Conservation (phyloP, 2,888 invertebrate genomes). For the Nineta flava region DNA sequence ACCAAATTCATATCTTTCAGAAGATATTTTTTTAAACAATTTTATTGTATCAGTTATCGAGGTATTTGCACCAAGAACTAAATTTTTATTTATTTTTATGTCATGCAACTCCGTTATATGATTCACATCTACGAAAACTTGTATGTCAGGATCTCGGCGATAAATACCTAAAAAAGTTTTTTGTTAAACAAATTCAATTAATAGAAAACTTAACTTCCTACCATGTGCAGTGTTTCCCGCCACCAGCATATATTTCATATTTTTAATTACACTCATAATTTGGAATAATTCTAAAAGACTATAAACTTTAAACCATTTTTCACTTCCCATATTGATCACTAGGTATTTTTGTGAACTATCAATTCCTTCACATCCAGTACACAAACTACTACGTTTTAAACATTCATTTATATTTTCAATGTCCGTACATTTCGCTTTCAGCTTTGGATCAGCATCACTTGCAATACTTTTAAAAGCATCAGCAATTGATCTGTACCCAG, state of each 20-base stretch:
- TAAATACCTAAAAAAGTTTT: constrained; percentile 26
- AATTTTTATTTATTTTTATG: constrained; percentile 25
- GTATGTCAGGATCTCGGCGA: constrained; percentile 27
- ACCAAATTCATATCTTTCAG: constrained; percentile 32
- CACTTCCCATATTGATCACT: constrained; percentile 22
- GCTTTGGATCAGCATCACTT: constrained; percentile 28
- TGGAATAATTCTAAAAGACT: constrained; percentile 37
- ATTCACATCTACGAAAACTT: constrained; percentile 46
- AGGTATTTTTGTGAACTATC: constrained; percentile 15
- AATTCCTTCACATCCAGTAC: background rate
- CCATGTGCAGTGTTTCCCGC: constrained; percentile 66
- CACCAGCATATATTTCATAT: constrained; percentile 39
- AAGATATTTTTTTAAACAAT: constrained; percentile 27
- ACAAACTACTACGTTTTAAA: background rate
- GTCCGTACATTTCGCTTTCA: constrained; percentile 21
- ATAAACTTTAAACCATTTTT: constrained; percentile 40
- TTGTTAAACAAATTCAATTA: background rate
- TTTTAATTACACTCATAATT: constrained; percentile 31
- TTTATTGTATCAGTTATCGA: constrained; percentile 38
- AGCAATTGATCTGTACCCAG: constrained; percentile 45
- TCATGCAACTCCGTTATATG: constrained; percentile 37
- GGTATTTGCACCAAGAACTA: constrained; percentile 42
- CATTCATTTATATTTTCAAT: constrained; percentile 26
- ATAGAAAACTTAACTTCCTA: constrained; percentile 18
- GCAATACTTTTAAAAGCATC: constrained; percentile 47